Evolutionary conservation across 2,888 invertebrate species (phyloP).

Genomic region (Dryococelus australis): DNA sequence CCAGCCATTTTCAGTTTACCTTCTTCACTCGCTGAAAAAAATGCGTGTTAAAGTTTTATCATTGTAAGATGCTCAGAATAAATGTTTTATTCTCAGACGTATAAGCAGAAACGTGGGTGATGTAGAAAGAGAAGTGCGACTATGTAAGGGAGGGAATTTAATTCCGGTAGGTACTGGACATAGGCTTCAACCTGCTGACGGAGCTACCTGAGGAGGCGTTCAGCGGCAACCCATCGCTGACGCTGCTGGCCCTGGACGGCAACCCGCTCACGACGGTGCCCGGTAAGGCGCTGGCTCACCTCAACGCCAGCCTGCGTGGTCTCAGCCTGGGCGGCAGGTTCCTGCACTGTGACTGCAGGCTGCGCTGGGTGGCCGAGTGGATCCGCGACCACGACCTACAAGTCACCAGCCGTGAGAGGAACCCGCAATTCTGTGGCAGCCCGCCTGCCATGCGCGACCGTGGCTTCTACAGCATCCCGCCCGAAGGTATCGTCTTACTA

Average conservation of each 20-base stretch:
- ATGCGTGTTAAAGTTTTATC: too few species aligned
- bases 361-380: constrained; percentile 92
- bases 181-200: constrained; percentile 89
- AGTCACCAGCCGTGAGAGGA: constrained; percentile 90
- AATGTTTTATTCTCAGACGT: too few species aligned
- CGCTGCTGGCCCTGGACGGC: constrained; percentile 87
- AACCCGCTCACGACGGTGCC: constrained; percentile 88
- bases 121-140: too few species aligned
- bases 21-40: too few species aligned
- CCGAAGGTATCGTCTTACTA: constrained; percentile 64
- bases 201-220: constrained; percentile 83
- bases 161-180: constrained; percentile 76
- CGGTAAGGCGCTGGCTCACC: constrained; percentile 75
- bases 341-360: constrained; percentile 85
- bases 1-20: too few species aligned
- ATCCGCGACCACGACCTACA: constrained; percentile 86
- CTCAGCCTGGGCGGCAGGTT: constrained; percentile 88
- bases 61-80: too few species aligned
- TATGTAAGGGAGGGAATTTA: too few species aligned
- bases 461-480: constrained; percentile 86
- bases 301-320: constrained; percentile 84
- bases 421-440: constrained; percentile 91
- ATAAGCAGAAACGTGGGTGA: too few species aligned
- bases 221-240: constrained; percentile 81
- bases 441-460: constrained; percentile 81